Conservation (phyloP, 1,140 invertebrate species). For the Oscheius sp. region DNA sequence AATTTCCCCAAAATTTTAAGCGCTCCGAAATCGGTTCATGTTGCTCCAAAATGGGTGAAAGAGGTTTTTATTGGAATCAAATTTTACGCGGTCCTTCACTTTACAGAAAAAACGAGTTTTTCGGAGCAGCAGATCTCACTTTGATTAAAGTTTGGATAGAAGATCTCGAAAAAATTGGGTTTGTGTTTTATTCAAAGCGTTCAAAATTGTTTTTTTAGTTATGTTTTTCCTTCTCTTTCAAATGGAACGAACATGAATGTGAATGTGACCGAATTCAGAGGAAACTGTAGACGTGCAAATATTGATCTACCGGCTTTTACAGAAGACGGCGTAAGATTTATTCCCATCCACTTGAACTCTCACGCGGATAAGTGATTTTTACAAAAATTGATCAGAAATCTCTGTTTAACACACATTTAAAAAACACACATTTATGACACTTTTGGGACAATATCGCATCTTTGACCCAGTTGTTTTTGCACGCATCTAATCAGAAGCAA, state of each 20-base stretch:
- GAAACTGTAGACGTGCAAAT: neutral
- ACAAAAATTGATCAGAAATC: neutral
- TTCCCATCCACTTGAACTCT: too few species aligned
- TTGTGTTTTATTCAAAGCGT: too few species aligned
- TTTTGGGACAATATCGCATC: neutral
- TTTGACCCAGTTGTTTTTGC: neutral
- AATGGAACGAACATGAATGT: neutral
- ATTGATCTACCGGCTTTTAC: neutral
- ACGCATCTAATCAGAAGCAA: too few species aligned
- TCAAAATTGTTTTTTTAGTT: too few species aligned
- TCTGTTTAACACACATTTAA: neutral
- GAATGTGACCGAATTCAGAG: neutral
- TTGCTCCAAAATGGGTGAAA: too few species aligned
- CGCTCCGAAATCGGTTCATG: too few species aligned
- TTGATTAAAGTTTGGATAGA: slow-evolving; percentile 1
- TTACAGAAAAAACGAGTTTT: neutral
- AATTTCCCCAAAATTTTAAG: too few species aligned
- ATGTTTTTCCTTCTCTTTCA: neutral
- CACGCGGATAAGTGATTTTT: too few species aligned
- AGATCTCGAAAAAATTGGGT: slow-evolving; percentile 11
- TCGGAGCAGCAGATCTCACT: neutral
- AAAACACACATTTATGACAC: neutral
- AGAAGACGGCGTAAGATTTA: too few species aligned
- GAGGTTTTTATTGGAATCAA: too few species aligned
- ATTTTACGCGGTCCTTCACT: too few species aligned